Conservation (phyloP, 1,140 invertebrate species). For the Caligus rogercresseyi region DNA sequence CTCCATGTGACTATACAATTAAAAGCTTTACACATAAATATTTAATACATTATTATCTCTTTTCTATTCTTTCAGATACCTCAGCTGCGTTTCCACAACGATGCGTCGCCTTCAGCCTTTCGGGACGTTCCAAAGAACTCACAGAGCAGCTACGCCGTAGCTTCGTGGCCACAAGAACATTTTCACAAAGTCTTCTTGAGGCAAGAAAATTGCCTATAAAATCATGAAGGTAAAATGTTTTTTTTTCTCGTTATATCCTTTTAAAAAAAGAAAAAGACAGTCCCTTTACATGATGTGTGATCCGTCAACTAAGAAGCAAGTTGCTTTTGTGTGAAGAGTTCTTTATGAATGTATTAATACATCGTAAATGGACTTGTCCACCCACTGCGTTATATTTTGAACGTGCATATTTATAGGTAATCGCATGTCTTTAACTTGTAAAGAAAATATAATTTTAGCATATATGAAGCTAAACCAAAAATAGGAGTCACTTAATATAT, state of each 20-base stretch:
- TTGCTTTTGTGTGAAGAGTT: conserved; percentile 1
- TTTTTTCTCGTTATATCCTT: conserved; percentile 12
- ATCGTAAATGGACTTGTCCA: no score
- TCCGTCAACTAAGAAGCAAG: neutral
- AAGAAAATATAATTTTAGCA: no score
- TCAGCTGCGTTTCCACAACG: conserved; percentile 65
- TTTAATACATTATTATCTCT: neutral
- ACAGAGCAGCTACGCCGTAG: conserved; percentile 69
- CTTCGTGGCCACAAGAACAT: conserved; percentile 81
- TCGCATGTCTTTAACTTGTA: no score
- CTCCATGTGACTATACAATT: no score
- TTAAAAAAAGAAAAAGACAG: conserved; percentile 6
- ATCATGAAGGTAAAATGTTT: conserved; percentile 50
- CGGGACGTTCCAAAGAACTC: conserved; percentile 76
- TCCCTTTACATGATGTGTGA: conserved; percentile 10
- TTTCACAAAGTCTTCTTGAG: conserved; percentile 69
- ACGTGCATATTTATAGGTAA: no score
- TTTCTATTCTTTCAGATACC: conserved; percentile 38
- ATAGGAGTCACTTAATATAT: no score
- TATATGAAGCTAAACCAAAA: no score
- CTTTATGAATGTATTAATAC: no score
- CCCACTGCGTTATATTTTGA: no score
- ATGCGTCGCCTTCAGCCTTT: conserved; percentile 86
- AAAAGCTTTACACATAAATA: no score
- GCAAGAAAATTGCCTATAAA: conserved; percentile 59